Evolutionary conservation across 2,113 vertebrate species (phyloP).

Genomic region (Bufo bufo): DNA sequence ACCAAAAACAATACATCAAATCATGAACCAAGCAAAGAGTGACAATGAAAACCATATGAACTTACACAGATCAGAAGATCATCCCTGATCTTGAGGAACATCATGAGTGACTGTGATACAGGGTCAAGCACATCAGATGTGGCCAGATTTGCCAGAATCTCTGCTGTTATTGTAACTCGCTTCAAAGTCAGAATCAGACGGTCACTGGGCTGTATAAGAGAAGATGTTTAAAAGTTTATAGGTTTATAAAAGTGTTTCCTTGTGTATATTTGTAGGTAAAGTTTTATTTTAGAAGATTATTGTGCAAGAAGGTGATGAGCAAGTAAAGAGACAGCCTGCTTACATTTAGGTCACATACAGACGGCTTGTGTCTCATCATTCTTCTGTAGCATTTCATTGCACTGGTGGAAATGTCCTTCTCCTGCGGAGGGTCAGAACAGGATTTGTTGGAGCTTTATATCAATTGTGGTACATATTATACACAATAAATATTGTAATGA

Average conservation of each 20-base stretch:
- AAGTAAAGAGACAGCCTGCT: not conserved
- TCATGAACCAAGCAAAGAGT: not conserved
- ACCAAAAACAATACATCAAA: no score
- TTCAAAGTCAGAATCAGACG: conserved; percentile 23
- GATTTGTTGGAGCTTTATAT: no score
- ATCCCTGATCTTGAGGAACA: conserved; percentile 17
- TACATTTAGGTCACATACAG: conserved; percentile 41
- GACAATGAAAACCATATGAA: not conserved
- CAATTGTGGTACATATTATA: no score
- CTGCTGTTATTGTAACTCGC: not conserved
- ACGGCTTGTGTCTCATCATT: conserved; percentile 37
- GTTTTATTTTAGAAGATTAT: no score
- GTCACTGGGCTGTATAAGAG: conserved; percentile 16
- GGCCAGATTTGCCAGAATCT: not conserved
- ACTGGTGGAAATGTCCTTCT: conserved; percentile 19
- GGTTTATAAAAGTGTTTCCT: not conserved
- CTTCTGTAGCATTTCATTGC: conserved; percentile 27
- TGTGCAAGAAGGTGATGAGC: not conserved
- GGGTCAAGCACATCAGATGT: not conserved
- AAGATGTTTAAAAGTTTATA: not conserved
- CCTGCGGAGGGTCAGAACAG: not conserved
- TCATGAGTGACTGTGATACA: not conserved
- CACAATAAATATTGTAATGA: no score
- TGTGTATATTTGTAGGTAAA: no score
- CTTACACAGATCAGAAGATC: conserved; percentile 41